phyloP scores from a whole-genome alignment of 1,140 invertebrate species.

The Batillaria attramentaria region DNA sequence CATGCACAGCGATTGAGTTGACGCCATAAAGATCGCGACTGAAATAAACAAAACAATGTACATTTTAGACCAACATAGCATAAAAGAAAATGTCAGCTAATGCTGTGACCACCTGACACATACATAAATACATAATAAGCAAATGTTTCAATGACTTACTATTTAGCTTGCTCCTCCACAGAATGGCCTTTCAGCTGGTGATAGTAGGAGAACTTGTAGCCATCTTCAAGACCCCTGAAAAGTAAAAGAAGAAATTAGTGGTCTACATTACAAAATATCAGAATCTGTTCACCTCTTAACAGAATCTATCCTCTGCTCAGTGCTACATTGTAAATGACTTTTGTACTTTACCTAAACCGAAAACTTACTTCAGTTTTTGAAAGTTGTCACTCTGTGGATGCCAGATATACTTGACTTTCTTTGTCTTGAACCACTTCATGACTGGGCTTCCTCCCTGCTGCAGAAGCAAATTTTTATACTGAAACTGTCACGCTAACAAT shows the following conservation, averaged over 20 bases:
- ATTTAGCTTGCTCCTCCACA: constrained; percentile 60
- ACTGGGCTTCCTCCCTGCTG: constrained; percentile 27
- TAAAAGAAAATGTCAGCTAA: background rate
- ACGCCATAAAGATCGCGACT: constrained; percentile 73
- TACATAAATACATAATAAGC: background rate
- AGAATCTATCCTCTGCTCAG: too few relatives aligned
- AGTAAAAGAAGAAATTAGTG: background rate
- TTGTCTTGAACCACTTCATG: constrained; percentile 61
- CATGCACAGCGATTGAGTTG: constrained; percentile 75
- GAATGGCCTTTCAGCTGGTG: constrained; percentile 66
- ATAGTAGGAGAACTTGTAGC: constrained; percentile 66
- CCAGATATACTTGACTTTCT: constrained; percentile 68
- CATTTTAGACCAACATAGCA: background rate
- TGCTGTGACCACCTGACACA: background rate
- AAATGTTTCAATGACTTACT: constrained; percentile 55
- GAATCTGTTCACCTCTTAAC: too few relatives aligned
- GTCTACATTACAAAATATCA: too few relatives aligned
- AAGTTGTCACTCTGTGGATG: constrained; percentile 49
- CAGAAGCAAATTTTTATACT: background rate
- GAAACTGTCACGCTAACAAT: background rate
- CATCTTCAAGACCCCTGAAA: constrained; percentile 69
- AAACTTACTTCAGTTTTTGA: constrained; percentile 58
- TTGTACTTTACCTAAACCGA: too few relatives aligned
- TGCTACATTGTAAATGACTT: too few relatives aligned
- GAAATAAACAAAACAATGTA: constrained; percentile 49